Base-by-base conservation (phyloP, 2,888 invertebrate species). In the Clunio marinus region DNA sequence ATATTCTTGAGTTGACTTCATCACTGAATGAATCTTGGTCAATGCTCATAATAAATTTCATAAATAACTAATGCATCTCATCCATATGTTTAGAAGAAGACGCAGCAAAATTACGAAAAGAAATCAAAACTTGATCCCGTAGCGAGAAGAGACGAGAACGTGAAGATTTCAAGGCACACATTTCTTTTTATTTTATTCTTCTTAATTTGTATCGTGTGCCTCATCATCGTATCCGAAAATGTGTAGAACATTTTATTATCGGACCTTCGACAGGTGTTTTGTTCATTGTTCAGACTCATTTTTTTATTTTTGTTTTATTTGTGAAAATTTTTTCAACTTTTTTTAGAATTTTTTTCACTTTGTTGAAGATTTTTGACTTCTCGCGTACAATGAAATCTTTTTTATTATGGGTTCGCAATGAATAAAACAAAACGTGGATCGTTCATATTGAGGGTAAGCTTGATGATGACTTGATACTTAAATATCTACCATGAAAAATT, bases 211-310 rank as follows among this genome's bases (percentile, higher is more conserved):
- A 66, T 66, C 66, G 66, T 66, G 66, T 55, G 66, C 66, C 66
- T 66, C 66, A 66, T 66, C 66, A 66, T 66, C 66, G 46, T 66
- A n/a, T 55, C 27, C 66, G 25, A 66, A 59, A 66, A 57, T 57
- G 57, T 66, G 66, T 66, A 66, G 66, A 66, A 66, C 66, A 66
- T 66, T 66, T 66, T 66, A 66, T 66, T 66, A 66, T 66, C 66
- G 66, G 66, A 55, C 51, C n/a, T n/a, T 66, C 66, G 66, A 66
- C 66, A 66, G 66, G 66, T 66, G 66, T 66, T 66, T 66, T 66
- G 66, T 51, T 35, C 66, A 66, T 66, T 66, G 51, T 46, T 51
- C 22, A 24, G 32, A 15, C 66, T 66, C 66, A 55, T 55, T 66
- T 41, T 55, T n/a, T 10, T 28, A 20, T 20, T n/a, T n/a, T 45